Base-by-base conservation (phyloP, 2,888 invertebrate genomes). In the Acleris literana region DNA sequence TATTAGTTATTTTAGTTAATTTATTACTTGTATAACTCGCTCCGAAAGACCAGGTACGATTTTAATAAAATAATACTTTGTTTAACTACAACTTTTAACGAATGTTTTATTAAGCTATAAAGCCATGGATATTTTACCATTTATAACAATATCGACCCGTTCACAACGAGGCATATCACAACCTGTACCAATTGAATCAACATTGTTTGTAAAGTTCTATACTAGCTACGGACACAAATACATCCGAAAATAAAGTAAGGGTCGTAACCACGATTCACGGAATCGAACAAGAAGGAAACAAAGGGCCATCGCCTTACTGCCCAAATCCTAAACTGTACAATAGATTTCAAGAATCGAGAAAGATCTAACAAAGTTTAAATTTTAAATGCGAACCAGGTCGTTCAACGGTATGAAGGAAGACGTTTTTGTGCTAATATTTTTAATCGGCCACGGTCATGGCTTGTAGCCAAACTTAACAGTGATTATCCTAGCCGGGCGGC, bases 151-250 rank as follows among this genome's bases (percentile, higher is more conserved):
- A 91, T 91, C 90, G 90, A 89, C 92, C 86, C 92, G 92, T 92
- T 92, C 86, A 87, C 88, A 92, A 92, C 92, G 91, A 90, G 92
- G 90, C 88, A 83, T 91, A 90, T 92, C 92, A 92, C 92, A 92
- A 92, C 92, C 92, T 90, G 92, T 91, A 90, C 90, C 88, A 92
- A 92, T 92, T 92, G 92, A 92, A 92, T 90, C 88, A 92, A 91
- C 91, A 90, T 92, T 89, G 91, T 92, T 92, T 92, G 92, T 92
- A 92, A 92, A 92, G 88, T 89, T 87, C 89, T 92, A 92, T 89
- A 86, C 92, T 92, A 92, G 84, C 92, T 92, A 92, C 86, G 86
- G 91, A 91, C 91, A 90, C 88, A 91, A 88, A 88, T 84, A 89
- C 82, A 84, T 91, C 88, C 80, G 89, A 91, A 91, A 90, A 91